Percentiles rank a stretch among this genome's conserved stretches.
Evolutionary conservation across 2,797 vertebrate species (phyloP).

Genomic region (Corythornis leucogaster): DNA sequence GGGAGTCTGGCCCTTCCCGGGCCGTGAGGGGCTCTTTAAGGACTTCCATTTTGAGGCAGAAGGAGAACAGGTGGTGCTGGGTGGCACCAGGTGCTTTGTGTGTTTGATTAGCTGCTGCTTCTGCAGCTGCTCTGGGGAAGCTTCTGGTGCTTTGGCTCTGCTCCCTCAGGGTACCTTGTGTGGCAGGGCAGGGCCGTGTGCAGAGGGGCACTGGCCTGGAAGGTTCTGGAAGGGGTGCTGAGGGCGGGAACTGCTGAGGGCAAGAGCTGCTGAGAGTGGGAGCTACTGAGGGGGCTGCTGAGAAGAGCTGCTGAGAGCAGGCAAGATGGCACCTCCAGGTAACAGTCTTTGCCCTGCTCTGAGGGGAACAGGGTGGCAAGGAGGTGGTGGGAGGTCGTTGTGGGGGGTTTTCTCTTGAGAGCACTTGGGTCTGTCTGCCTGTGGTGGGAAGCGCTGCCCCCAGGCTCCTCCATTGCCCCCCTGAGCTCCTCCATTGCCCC

Average conservation of each 20-base stretch:
- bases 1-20: not conserved
- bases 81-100: too few relatives aligned
- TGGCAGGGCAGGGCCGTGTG: not conserved
- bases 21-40: rapidly evolving
- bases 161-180: not conserved
- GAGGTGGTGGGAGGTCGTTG: not conserved
- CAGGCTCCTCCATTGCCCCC: too few relatives aligned
- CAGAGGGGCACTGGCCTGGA: not conserved
- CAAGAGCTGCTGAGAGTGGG: too few relatives aligned
- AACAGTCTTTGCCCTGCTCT: rapidly evolving
- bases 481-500: too few relatives aligned
- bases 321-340: not conserved
- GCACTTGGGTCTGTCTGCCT: too few relatives aligned
- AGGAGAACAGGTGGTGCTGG: not conserved
- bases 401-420: too few relatives aligned
- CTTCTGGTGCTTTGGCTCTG: too few relatives aligned
- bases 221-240: not conserved
- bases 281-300: too few relatives aligned
- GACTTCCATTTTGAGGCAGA: rapidly evolving
- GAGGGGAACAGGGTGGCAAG: not conserved
- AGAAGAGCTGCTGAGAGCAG: too few relatives aligned
- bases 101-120: not conserved
- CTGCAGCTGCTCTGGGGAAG: too few relatives aligned
- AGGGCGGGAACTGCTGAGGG: too few relatives aligned
- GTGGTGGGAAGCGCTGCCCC: not conserved